Percentiles rank a stretch among this genome's conserved stretches.
phyloP scores from a whole-genome alignment of 2,888 invertebrate species.

The Blomia tropicalis region DNA sequence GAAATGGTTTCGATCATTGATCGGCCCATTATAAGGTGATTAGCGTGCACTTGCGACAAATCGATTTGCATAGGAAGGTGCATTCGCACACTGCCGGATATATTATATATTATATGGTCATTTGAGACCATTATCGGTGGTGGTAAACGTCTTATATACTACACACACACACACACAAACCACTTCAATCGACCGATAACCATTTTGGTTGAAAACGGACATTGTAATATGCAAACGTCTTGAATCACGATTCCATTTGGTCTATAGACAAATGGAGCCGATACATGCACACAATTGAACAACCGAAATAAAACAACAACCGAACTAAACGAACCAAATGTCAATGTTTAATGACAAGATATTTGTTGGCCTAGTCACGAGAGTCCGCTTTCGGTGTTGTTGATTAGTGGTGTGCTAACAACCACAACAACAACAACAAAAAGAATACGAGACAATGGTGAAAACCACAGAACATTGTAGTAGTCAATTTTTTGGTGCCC shows the following conservation, averaged over 20 bases:
- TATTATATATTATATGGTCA: neutral
- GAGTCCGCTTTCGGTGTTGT: neutral
- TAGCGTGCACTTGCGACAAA: slow-evolving; percentile 13
- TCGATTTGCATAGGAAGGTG: slow-evolving; percentile 9
- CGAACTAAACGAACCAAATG: neutral
- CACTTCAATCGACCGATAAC: neutral
- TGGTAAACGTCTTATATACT: neutral
- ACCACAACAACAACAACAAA: neutral
- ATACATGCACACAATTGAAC: too few relatives aligned
- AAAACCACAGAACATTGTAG: neutral
- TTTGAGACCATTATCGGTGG: neutral
- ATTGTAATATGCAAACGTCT: neutral
- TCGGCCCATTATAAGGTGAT: slow-evolving; percentile 12
- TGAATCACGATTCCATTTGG: slow-evolving; percentile 11
- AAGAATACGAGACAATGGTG: neutral
- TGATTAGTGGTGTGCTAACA: neutral
- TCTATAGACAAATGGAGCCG: too few relatives aligned
- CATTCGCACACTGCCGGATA: neutral
- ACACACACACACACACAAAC: neutral
- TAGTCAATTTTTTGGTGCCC: slow-evolving; percentile 1
- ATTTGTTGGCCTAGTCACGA: slow-evolving; percentile 13
- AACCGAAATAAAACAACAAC: too few relatives aligned
- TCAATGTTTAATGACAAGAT: slow-evolving; percentile 5
- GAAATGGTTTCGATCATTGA: neutral
- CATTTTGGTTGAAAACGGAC: neutral